phyloP scores from a whole-genome alignment of 2,113 vertebrate species.

The Tringa solitaria region DNA sequence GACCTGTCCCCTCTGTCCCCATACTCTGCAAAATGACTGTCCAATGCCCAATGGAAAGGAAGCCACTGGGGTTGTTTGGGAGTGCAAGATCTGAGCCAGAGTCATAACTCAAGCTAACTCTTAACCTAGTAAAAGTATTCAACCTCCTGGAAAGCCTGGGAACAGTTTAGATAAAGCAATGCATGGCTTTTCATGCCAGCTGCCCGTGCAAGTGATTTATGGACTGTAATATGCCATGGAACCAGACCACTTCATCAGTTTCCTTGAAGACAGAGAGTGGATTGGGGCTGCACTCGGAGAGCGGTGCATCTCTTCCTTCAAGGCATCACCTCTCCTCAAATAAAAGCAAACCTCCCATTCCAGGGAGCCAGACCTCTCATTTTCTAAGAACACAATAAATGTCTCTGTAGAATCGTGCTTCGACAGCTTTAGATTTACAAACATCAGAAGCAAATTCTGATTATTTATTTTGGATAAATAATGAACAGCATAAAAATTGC shows the following conservation, averaged over 20 bases:
- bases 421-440: not conserved
- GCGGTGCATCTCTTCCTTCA: not conserved
- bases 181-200: not conserved
- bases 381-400: not conserved
- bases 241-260: not conserved
- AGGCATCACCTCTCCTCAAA: not conserved
- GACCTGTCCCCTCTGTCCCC: not conserved
- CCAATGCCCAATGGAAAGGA: not conserved
- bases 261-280: not conserved
- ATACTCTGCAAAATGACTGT: not conserved
- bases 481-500: conserved; percentile 67
- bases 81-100: not conserved
- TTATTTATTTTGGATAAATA: conserved; percentile 76
- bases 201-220: not conserved
- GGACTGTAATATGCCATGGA: not conserved
- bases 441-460: conserved; percentile 60
- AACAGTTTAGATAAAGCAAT: not conserved
- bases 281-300: not conserved
- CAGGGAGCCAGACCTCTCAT: not conserved
- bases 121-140: not conserved
- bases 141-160: not conserved
- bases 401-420: not conserved
- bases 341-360: not conserved
- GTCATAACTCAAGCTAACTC: not conserved
- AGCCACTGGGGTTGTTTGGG: not conserved